These are phyloP conservation scores for Archips crataeganus DNA, from an alignment of 2,888 invertebrate species.

Conservation along the genomic window DNA sequence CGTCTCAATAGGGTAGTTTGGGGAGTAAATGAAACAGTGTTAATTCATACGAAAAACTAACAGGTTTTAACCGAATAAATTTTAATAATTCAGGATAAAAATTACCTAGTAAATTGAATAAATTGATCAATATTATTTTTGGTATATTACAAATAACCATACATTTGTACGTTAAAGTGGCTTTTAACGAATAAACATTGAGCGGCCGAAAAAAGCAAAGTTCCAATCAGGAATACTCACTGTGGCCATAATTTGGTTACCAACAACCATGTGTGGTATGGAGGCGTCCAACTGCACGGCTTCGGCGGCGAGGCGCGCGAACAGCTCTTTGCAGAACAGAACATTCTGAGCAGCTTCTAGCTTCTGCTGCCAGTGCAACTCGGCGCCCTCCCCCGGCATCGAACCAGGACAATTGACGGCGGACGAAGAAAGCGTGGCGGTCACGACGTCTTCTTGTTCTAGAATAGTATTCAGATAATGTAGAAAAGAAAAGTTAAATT, in stretches of 20 bases:
- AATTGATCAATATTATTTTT: too few relatives aligned
- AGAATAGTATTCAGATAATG: conserved; percentile 44
- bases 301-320: conserved; percentile 96
- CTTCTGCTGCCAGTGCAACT: conserved; percentile 97
- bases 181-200: too few relatives aligned
- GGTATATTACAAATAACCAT: too few relatives aligned
- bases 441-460: conserved; percentile 96
- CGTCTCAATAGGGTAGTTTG: too few relatives aligned
- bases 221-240: conserved; percentile 71
- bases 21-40: too few relatives aligned
- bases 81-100: too few relatives aligned
- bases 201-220: too few relatives aligned
- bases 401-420: conserved; percentile 90
- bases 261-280: conserved; percentile 98
- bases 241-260: conserved; percentile 98
- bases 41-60: too few relatives aligned
- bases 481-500: neutral
- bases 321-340: conserved; percentile 97
- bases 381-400: conserved; percentile 86
- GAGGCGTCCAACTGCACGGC: conserved; percentile 97
- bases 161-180: too few relatives aligned
- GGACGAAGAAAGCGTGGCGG: conserved; percentile 92
- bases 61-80: too few relatives aligned
- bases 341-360: conserved; percentile 99
- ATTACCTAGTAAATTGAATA: too few relatives aligned